Percentiles rank a stretch among this genome's conserved stretches.
phyloP scores from a whole-genome alignment of 2,797 vertebrate genomes.

The Rhynchonycteris naso region DNA sequence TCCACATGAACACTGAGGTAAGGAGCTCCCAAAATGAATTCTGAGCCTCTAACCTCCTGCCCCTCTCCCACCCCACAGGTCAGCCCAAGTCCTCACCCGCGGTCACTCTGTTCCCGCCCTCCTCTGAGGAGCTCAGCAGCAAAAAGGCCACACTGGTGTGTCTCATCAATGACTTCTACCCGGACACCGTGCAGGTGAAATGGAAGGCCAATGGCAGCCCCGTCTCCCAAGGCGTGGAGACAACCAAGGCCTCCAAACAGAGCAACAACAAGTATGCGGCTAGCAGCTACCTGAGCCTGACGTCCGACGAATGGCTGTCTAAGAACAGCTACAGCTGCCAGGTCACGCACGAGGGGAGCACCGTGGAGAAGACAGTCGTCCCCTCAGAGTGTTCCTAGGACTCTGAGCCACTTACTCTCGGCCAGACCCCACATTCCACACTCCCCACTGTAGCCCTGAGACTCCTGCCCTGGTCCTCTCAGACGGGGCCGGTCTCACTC shows the following conservation, averaged over 20 bases:
- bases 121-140: too few species aligned
- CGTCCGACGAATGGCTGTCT: background rate
- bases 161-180: conserved; percentile 78
- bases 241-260: conserved; percentile 63
- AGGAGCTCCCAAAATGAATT: too few species aligned
- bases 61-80: too few species aligned
- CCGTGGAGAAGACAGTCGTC: background rate
- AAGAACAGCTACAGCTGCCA: background rate
- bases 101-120: conserved; percentile 51
- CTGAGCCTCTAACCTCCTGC: too few species aligned
- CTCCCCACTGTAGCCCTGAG: background rate
- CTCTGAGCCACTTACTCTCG: background rate
- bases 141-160: too few species aligned
- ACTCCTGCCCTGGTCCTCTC: background rate
- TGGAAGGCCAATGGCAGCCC: conserved; percentile 63
- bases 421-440: background rate
- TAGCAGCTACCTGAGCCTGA: conserved; percentile 79
- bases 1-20: too few species aligned
- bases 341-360: background rate
- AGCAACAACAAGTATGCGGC: conserved; percentile 74
- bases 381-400: background rate
- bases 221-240: conserved; percentile 53
- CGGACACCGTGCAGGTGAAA: conserved; percentile 4
- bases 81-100: too few species aligned
- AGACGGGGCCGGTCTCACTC: background rate